Evolutionary conservation across 2,113 vertebrate species (phyloP), one percentile per base, ranked within the genome.

Genomic region (Gobius niger): DNA sequence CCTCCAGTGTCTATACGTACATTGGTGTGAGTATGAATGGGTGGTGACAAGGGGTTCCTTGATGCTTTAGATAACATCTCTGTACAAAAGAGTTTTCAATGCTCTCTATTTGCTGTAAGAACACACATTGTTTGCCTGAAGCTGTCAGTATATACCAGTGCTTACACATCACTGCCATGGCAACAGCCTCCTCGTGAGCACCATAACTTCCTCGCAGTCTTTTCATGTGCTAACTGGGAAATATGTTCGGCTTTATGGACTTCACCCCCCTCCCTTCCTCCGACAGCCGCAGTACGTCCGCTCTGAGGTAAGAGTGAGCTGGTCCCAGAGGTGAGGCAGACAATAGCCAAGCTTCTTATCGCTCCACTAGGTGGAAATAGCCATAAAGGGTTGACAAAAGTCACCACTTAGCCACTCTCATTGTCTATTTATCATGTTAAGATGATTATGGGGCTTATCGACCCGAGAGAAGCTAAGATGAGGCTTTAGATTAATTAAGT

Each of bases 351-450:
- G 81, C 76, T 68, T 82, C 70, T 87, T 86, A 86, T 66, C 59
- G 68, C 70, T 76, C 57, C 75, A 85, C 80, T 44, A 13, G 51
- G 67, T 84, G 50, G 80, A 83, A 85, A 87, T 82, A 76, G 70
- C 73, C 81, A 78, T 76, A 70, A 85, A 83, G 88, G 84, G 84
- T 89, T 74, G 84, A 84, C 74, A 85, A 84, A 88, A 77, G 85
- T 89, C 85, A 85, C 85, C 83, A 79, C 79, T 82, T 74, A 70
- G 78, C 75, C 8, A 63, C 75, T 88, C 70, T 77, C 82, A 78
- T 71, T 74, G 70, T 69, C 70, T 82, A 76, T 85, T 90, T 88
- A 90, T 89, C 85, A 83, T 59, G 67, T 88, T 88, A 87, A 87
- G 85, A 89, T 77, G 78, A 24, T 89, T 88, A 86, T 63, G 62